Evolutionary conservation across 2,113 vertebrate genomes (phyloP).

Genomic region (Alligator mississippiensis): DNA sequence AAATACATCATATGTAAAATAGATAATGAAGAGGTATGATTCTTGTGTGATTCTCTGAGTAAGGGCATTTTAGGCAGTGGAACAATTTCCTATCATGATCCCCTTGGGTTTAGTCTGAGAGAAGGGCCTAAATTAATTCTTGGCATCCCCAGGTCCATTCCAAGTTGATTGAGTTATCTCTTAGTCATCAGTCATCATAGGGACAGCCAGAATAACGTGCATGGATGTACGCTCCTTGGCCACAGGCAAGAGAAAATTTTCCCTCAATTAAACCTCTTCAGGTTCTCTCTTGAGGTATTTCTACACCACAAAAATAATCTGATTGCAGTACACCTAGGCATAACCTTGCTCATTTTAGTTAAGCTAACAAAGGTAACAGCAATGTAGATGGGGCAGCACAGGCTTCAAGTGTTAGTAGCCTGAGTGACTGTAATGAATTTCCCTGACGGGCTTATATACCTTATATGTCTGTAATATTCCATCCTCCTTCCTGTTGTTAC

Average conservation of each 20-base stretch:
- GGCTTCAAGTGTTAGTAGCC: too few relatives aligned
- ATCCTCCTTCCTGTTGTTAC: too few relatives aligned
- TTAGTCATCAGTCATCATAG: not conserved
- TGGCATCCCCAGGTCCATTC: not conserved
- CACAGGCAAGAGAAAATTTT: not conserved
- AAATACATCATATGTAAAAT: not conserved
- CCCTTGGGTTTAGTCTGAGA: not conserved
- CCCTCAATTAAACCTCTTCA: not conserved
- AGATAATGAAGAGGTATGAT: not conserved
- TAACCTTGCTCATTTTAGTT: too few relatives aligned
- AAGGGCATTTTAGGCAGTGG: not conserved
- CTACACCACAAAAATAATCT: too few relatives aligned
- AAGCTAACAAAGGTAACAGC: too few relatives aligned
- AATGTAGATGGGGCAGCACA: too few relatives aligned
- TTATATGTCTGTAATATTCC: too few relatives aligned
- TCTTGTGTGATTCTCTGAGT: not conserved
- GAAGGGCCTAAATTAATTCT: not conserved
- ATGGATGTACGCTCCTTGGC: not conserved
- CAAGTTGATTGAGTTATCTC: not conserved
- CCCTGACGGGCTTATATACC: too few relatives aligned
- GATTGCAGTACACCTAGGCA: too few relatives aligned
- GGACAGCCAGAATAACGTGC: not conserved
- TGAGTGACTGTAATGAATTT: too few relatives aligned
- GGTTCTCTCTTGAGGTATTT: too few relatives aligned
- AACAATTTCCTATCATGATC: not conserved